These are phyloP conservation scores for Dicerorhinus sumatrensis DNA, from an alignment of 2,113 vertebrate species.

Conservation along the genomic window DNA sequence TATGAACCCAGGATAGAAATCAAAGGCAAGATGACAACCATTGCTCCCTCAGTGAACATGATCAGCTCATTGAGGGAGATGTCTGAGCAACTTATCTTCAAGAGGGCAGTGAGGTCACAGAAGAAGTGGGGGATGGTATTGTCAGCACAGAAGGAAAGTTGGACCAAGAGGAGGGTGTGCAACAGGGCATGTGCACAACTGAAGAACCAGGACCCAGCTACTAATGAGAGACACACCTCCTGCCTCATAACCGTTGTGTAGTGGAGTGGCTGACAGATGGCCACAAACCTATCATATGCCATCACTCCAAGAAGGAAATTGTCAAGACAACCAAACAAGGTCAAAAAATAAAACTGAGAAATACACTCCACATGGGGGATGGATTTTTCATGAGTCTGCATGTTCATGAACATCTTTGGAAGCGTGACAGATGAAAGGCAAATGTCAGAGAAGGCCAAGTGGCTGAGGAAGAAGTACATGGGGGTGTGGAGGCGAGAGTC, in stretches of 20 bases:
- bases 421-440: slow-evolving; percentile 48
- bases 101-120: too few species aligned
- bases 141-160: too few species aligned
- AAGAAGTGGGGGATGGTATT: too few species aligned
- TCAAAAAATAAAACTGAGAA: slow-evolving; percentile 45
- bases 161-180: too few species aligned
- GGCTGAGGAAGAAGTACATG: too few species aligned
- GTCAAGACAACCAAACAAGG: slow-evolving; percentile 52
- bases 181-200: too few species aligned
- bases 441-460: slow-evolving; percentile 6
- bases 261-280: slow-evolving; percentile 52
- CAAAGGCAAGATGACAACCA: not conserved
- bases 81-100: too few species aligned
- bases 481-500: too few species aligned
- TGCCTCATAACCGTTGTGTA: slow-evolving; percentile 53
- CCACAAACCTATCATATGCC: slow-evolving; percentile 69
- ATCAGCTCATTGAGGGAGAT: not conserved
- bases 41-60: not conserved
- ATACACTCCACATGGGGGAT: slow-evolving; percentile 3
- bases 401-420: slow-evolving; percentile 31
- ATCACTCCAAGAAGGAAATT: slow-evolving; percentile 65
- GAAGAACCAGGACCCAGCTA: too few species aligned
- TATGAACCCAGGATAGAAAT: slow-evolving; percentile 18
- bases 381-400: not conserved
- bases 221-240: too few species aligned